Evolutionary conservation across 2,113 vertebrate genomes (phyloP).

Genomic region (Xiphias gladius): DNA sequence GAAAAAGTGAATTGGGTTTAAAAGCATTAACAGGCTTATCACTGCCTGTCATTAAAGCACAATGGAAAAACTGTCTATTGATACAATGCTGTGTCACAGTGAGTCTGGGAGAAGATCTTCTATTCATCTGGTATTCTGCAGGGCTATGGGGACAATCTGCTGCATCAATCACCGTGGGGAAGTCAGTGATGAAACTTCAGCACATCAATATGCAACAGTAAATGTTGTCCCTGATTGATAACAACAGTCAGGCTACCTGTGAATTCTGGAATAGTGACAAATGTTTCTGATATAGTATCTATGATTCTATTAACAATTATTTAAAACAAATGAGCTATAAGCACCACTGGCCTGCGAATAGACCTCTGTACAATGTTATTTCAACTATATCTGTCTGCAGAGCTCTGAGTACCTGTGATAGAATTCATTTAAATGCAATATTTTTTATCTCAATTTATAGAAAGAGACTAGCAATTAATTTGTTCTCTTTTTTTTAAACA

Average conservation of each 20-base stretch:
- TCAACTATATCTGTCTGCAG: background rate
- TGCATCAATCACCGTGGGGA: constrained; percentile 52
- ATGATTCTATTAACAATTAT: constrained; percentile 34
- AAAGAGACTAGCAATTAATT: background rate
- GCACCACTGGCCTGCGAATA: background rate
- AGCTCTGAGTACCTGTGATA: background rate
- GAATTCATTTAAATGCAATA: background rate
- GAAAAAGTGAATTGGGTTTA: constrained; percentile 1
- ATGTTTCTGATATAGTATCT: constrained; percentile 30
- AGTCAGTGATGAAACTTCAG: constrained; percentile 51
- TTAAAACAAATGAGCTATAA: constrained; percentile 35
- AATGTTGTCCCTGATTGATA: constrained; percentile 64
- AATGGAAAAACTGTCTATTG: constrained; percentile 21
- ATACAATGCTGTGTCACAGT: constrained; percentile 13
- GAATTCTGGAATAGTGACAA: constrained; percentile 38
- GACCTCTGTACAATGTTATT: background rate
- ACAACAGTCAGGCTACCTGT: constrained; percentile 27
- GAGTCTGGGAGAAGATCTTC: constrained; percentile 23
- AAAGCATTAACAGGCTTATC: constrained; percentile 41
- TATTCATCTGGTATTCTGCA: constrained; percentile 39
- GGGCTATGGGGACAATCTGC: constrained; percentile 40
- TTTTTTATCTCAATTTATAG: background rate
- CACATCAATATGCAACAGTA: constrained; percentile 61
- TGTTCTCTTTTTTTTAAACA: background rate
- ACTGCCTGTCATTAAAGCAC: constrained; percentile 24